Base-by-base conservation (phyloP, 2,797 vertebrate genomes). In the Xenopus petersii region DNA sequence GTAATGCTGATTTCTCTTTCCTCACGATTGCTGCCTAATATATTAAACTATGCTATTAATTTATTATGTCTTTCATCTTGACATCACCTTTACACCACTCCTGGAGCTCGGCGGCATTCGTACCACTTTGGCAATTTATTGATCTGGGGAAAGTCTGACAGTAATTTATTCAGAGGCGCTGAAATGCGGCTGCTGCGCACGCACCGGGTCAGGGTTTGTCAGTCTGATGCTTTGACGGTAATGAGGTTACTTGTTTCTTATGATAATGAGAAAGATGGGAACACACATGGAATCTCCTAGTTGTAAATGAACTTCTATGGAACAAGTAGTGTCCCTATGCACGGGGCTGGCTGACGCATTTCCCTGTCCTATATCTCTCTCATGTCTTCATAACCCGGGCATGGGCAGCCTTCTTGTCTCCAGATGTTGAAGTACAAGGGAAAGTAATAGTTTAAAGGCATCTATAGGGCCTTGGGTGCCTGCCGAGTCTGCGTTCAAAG, bases 141-240 rank as follows among this genome's bases (percentile, higher is more conserved):
- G 55, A 56, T 56, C 55, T 21, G 15, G 55, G 15, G 16, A 56
- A 13, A 16, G 55, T 13, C 2, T 56, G 55, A 56, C 55, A 56
- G 55, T 56, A 56, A 56, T 56, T 56, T 56, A 56, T 56, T 13
- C 55, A 4, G 16, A 56, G 55, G 6, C 8, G 55, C 16, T 17
- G 55, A 56, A 56, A 56, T 56, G 2, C 2, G 6, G 16, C 54
- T 56, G 12, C 15, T 6, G 54, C 15, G 6, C 54, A 55, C 5
- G n/a, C 42, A 12, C 15, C 21, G 62, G 68, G 75, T 71, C 75
- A 71, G 56, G n/a, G 13, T 70, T 17, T 71, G 63, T 77, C 63
- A 47, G 46, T 62, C 48, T 49, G 21, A 71, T 67, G 69, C 60
- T 77, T 54, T 77, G 75, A 71, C 75, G 71, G 69, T 77, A 77